These are phyloP conservation scores for Fragum fragum DNA, from an alignment of 2,888 invertebrate species.

Conservation along the genomic window DNA sequence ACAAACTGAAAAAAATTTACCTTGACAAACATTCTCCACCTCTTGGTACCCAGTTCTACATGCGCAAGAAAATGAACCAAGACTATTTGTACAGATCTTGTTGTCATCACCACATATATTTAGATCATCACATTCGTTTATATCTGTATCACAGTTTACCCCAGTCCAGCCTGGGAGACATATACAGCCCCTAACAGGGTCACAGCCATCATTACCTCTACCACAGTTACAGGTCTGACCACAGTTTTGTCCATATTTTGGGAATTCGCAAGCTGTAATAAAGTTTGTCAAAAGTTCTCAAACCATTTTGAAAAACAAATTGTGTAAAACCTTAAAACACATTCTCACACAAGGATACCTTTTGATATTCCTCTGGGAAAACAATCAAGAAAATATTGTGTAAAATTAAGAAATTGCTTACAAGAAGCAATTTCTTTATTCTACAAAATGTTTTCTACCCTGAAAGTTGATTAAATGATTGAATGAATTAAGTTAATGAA, in stretches of 20 bases:
- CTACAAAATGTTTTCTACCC: too few relatives aligned
- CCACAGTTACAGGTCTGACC: slow-evolving; percentile 53
- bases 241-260: slow-evolving; percentile 55
- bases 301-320: not conserved
- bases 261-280: slow-evolving; percentile 51
- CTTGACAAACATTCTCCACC: slow-evolving; percentile 44
- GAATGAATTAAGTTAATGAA: too few relatives aligned
- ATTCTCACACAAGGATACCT: too few relatives aligned
- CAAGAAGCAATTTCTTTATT: too few relatives aligned
- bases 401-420: too few relatives aligned
- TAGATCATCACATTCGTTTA: slow-evolving; percentile 56
- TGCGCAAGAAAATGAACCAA: slow-evolving; percentile 60
- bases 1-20: slow-evolving; percentile 32
- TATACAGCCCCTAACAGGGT: slow-evolving; percentile 60
- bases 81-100: slow-evolving; percentile 64
- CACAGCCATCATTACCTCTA: slow-evolving; percentile 48
- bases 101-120: slow-evolving; percentile 53
- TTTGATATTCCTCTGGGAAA: not conserved
- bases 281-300: not conserved
- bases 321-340: too few relatives aligned
- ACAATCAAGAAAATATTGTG: too few relatives aligned
- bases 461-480: too few relatives aligned
- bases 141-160: slow-evolving; percentile 53
- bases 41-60: slow-evolving; percentile 57
- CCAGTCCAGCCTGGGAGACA: slow-evolving; percentile 65